A percentile compares a stretch with the other conserved stretches of the same genome.
Evolutionary conservation across 2,797 vertebrate genomes (phyloP).

Genomic region (Enteromius argenteus): DNA sequence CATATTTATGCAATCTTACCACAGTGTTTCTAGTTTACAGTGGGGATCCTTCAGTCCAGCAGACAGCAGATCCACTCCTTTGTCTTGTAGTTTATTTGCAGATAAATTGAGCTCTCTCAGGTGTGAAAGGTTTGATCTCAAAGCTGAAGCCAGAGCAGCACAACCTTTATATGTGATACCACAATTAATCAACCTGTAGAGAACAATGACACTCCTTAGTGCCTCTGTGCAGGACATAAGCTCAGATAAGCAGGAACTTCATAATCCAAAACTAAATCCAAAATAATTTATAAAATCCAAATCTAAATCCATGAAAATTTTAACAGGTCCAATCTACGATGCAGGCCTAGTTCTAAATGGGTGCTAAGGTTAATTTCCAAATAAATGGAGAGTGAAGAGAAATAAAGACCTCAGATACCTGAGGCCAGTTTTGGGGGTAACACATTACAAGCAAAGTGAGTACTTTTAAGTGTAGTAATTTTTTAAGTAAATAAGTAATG

Average conservation of each 20-base stretch:
- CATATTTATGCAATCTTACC: neutral
- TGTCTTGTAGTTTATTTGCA: constrained; percentile 5
- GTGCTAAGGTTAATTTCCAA: neutral
- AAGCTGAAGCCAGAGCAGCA: constrained; percentile 3
- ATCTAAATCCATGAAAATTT: neutral
- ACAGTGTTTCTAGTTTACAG: constrained; percentile 1
- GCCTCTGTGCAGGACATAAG: neutral
- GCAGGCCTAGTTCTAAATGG: neutral
- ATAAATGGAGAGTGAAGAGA: neutral
- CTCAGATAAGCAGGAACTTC: neutral
- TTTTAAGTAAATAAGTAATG: no score
- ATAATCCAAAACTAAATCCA: neutral
- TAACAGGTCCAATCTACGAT: neutral
- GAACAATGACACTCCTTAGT: neutral
- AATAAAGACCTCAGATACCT: no score
- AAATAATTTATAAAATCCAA: no score
- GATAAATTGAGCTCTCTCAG: constrained; percentile 1
- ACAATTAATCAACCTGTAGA: neutral
- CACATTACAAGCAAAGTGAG: no score
- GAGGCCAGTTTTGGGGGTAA: no score
- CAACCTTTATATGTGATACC: neutral
- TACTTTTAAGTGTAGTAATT: no score
- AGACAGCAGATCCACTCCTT: neutral
- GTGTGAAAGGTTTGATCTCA: constrained; percentile 1
- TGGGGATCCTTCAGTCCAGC: neutral